Evolutionary conservation across 2,113 vertebrate genomes (phyloP).

Genomic region (Amblyopsis rosae): DNA sequence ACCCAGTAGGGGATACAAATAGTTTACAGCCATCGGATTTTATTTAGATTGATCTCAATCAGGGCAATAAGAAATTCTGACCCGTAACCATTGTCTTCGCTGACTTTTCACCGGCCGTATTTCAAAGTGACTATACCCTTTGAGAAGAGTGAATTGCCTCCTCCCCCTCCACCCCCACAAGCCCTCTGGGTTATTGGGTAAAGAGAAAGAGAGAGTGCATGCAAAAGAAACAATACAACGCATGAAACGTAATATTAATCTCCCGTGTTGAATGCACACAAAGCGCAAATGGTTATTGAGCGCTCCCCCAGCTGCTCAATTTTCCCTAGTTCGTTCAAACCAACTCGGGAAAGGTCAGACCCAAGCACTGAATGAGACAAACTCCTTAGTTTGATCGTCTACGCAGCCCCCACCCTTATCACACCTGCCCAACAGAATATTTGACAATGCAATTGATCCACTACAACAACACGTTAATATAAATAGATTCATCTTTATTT

Average conservation of each 20-base stretch:
- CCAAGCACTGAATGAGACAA: conserved; percentile 50
- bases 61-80: conserved; percentile 71
- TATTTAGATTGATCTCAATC: conserved; percentile 80
- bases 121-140: conserved; percentile 71
- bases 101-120: conserved; percentile 68
- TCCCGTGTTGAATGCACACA: conserved; percentile 67
- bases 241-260: conserved; percentile 81
- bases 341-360: conserved; percentile 66
- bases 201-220: conserved; percentile 46
- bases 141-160: conserved; percentile 63
- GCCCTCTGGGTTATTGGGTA: conserved; percentile 56
- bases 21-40: conserved; percentile 69
- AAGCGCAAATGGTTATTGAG: conserved; percentile 70
- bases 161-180: conserved; percentile 18
- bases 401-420: conserved; percentile 10
- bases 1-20: conserved; percentile 76
- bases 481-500: conserved; percentile 92
- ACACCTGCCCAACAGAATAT: neutral
- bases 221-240: conserved; percentile 71
- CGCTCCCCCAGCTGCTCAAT: conserved; percentile 69
- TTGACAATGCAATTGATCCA: conserved; percentile 24
- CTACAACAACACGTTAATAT: conserved; percentile 71
- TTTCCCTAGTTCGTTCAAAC: conserved; percentile 55
- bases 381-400: conserved; percentile 63
- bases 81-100: conserved; percentile 63